Conservation (phyloP, 2,888 invertebrate genomes). For the Cantharis rufa region DNA sequence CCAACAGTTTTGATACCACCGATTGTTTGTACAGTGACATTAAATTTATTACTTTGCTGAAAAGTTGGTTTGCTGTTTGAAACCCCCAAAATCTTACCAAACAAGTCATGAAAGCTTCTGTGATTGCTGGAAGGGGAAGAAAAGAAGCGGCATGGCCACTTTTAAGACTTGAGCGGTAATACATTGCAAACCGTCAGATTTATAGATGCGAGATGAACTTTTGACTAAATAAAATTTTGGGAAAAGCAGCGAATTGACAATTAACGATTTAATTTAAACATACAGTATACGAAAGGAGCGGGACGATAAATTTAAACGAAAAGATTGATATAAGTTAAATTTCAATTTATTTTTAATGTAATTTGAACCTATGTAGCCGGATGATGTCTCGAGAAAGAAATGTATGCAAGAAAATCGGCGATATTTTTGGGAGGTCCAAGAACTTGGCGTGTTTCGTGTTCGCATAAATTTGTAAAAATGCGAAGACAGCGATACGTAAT, state of each 20-base stretch:
- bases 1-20: slow-evolving; percentile 43
- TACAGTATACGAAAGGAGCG: neutral
- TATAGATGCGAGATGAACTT: slow-evolving; percentile 24
- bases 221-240: neutral
- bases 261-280: neutral
- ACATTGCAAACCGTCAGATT: slow-evolving; percentile 36
- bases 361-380: slow-evolving; percentile 19
- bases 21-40: slow-evolving; percentile 40
- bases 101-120: slow-evolving; percentile 42
- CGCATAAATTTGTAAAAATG: slow-evolving; percentile 33
- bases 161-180: slow-evolving; percentile 39
- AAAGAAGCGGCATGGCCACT: slow-evolving; percentile 45
- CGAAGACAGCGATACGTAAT: slow-evolving; percentile 4
- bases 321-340: neutral
- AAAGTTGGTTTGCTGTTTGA: slow-evolving; percentile 49
- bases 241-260: neutral
- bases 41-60: slow-evolving; percentile 50
- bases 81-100: slow-evolving; percentile 49
- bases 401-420: slow-evolving; percentile 26
- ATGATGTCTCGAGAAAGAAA: slow-evolving; percentile 23
- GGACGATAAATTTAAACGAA: slow-evolving; percentile 4
- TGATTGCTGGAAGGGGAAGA: slow-evolving; percentile 34
- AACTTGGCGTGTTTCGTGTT: slow-evolving; percentile 28
- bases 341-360: slow-evolving; percentile 22
- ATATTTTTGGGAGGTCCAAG: slow-evolving; percentile 29